These are phyloP conservation scores for Leptonema lineaticorne DNA, from an alignment of 1,140 invertebrate genomes.

Conservation along the genomic window DNA sequence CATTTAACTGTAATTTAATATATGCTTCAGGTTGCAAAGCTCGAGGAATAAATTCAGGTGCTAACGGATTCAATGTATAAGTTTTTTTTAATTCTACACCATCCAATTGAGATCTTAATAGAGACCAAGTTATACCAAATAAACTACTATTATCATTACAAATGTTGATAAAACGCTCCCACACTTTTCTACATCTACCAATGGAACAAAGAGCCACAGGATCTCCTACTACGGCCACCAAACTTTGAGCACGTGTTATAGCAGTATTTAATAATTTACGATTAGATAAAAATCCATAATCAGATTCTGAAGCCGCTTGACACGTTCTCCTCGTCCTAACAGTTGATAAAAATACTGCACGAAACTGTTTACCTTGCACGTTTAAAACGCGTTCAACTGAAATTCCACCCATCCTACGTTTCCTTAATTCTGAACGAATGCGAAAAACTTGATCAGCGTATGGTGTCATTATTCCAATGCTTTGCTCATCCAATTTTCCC, in stretches of 20 bases:
- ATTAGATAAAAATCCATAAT: constrained; percentile 86
- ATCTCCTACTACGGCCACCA: constrained; percentile 88
- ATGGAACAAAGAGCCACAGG: constrained; percentile 82
- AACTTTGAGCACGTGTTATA: constrained; percentile 80
- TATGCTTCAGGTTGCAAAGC: constrained; percentile 55
- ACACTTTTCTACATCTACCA: constrained; percentile 80
- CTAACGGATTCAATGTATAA: constrained; percentile 79
- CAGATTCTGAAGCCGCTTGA: constrained; percentile 60
- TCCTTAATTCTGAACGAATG: constrained; percentile 77
- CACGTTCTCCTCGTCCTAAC: constrained; percentile 78
- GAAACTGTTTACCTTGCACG: constrained; percentile 88
- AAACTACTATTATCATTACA: constrained; percentile 75
- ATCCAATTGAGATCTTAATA: constrained; percentile 68
- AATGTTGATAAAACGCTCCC: constrained; percentile 78
- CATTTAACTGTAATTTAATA: constrained; percentile 40
- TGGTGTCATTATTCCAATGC: constrained; percentile 82
- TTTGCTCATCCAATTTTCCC: constrained; percentile 73
- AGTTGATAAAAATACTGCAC: constrained; percentile 81
- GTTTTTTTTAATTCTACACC: constrained; percentile 72
- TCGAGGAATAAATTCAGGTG: constrained; percentile 76
- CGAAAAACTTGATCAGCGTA: constrained; percentile 81
- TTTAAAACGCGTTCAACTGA: constrained; percentile 85
- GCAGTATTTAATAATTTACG: constrained; percentile 84
- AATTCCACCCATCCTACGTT: constrained; percentile 71
- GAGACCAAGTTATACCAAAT: constrained; percentile 71